Evolutionary conservation across 2,113 vertebrate species (phyloP).

Genomic region (Laterallus jamaicensis): DNA sequence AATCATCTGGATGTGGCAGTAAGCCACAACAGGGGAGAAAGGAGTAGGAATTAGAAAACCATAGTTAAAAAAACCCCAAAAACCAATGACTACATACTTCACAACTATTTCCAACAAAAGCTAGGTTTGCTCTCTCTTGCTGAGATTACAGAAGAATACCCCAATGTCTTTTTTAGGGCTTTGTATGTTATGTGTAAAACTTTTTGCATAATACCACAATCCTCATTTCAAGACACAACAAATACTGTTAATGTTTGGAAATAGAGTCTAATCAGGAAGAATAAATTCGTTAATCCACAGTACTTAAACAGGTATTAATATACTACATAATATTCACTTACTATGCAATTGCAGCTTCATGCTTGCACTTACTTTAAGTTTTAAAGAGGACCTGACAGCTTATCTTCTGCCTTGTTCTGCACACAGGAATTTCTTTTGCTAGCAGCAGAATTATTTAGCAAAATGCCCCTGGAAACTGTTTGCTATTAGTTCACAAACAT

Average conservation of each 20-base stretch:
- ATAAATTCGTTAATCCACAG: not conserved
- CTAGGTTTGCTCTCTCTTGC: not conserved
- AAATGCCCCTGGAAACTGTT: not conserved
- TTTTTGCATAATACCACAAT: not conserved
- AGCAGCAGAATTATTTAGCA: not conserved
- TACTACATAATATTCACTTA: not conserved
- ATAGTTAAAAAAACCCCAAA: not conserved
- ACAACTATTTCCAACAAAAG: not conserved
- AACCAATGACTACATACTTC: not conserved
- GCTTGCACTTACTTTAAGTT: not conserved
- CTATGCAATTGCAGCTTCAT: not conserved
- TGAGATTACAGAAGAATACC: not conserved
- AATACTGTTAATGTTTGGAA: not conserved
- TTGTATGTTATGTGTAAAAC: accelerated
- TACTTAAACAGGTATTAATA: not conserved
- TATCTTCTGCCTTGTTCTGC: not conserved
- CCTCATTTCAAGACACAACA: not conserved
- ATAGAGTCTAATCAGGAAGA: not conserved
- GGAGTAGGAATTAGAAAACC: not conserved
- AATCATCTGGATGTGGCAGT: not conserved
- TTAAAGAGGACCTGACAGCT: not conserved
- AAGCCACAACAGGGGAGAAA: not conserved
- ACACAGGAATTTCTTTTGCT: not conserved
- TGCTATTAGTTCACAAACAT: not conserved
- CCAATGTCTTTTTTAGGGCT: not conserved